Conservation (phyloP, 2,113 vertebrate species). For the Terrapene triunguis region DNA sequence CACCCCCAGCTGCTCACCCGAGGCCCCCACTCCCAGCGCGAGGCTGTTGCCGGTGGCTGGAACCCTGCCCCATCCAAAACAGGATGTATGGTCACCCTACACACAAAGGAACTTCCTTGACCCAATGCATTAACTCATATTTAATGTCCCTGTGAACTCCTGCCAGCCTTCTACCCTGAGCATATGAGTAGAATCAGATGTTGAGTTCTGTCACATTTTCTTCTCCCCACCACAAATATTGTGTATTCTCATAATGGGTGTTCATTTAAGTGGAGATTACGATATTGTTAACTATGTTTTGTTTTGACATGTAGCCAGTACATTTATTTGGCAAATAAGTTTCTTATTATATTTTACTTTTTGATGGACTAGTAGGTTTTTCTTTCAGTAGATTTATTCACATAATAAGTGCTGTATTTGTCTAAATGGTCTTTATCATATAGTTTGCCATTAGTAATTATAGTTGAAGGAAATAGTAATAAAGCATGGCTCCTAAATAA, state of each 20-base stretch:
- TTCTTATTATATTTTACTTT: neutral
- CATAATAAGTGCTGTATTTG: neutral
- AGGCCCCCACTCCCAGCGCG: no score
- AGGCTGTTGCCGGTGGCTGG: no score
- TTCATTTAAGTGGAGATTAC: neutral
- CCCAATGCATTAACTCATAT: neutral
- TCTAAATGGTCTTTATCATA: neutral
- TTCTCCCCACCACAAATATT: neutral
- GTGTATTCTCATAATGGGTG: neutral
- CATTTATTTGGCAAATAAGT: conserved; percentile 12
- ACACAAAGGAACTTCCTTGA: neutral
- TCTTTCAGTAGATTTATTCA: neutral
- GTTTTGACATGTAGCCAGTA: neutral
- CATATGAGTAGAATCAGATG: neutral
- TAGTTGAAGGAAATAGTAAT: neutral
- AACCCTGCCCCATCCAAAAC: no score
- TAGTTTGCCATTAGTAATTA: neutral
- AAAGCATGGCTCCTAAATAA: neutral
- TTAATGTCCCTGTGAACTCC: neutral
- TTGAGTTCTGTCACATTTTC: neutral
- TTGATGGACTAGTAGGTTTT: neutral
- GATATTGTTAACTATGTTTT: neutral
- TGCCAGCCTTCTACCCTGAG: neutral
- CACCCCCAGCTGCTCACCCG: no score
- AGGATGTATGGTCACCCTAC: no score